These are phyloP conservation scores for Florisuga fusca DNA, from an alignment of 2,797 vertebrate genomes.

Conservation along the genomic window DNA sequence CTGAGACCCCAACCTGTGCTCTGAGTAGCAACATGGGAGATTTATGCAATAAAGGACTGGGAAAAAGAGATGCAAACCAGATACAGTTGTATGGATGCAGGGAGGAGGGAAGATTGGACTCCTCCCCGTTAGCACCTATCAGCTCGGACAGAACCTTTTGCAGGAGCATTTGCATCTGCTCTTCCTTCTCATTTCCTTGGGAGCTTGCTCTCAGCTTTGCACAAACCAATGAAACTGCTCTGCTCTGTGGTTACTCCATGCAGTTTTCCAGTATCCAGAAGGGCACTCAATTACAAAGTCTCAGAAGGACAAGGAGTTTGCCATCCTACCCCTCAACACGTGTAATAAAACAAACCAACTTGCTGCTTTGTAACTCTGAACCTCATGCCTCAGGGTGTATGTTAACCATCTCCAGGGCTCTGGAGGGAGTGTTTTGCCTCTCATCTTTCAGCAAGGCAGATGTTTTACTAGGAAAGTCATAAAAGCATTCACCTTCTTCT, in stretches of 20 bases:
- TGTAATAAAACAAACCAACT: neutral
- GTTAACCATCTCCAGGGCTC: neutral
- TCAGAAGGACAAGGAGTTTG: neutral
- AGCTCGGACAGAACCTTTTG: neutral
- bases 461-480: neutral
- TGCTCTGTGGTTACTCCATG: neutral
- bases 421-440: neutral
- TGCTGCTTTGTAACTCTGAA: neutral
- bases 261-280: neutral
- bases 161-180: neutral
- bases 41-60: neutral
- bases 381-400: neutral
- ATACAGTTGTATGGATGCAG: neutral
- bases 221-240: rapidly evolving
- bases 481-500: neutral
- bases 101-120: neutral
- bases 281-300: neutral
- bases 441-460: neutral
- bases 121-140: neutral
- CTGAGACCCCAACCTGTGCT: neutral
- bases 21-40: neutral
- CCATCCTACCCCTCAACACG: neutral
- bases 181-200: neutral
- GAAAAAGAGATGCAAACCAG: neutral
- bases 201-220: neutral